Evolutionary conservation across 2,888 invertebrate genomes (phyloP).

Genomic region (Brachyptera risi): DNA sequence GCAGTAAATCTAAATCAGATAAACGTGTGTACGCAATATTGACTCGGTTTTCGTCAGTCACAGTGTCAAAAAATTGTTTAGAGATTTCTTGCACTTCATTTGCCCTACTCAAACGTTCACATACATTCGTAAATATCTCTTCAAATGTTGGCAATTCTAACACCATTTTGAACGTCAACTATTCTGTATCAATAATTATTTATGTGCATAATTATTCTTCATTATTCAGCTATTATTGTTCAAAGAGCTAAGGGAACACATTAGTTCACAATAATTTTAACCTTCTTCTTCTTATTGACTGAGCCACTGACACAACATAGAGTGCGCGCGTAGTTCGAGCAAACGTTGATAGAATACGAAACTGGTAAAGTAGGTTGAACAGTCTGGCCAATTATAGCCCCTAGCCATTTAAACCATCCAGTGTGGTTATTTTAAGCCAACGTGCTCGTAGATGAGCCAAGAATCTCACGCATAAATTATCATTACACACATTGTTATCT

Average conservation of each 20-base stretch:
- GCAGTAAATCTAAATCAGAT: neutral
- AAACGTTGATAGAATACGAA: neutral
- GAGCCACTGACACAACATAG: too few relatives aligned
- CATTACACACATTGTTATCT: too few relatives aligned
- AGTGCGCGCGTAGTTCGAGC: too few relatives aligned
- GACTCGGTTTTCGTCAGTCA: neutral
- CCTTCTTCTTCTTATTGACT: too few relatives aligned
- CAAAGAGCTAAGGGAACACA: too few relatives aligned
- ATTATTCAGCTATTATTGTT: too few relatives aligned
- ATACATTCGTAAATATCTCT: neutral
- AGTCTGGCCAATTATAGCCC: neutral
- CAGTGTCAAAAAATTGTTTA: neutral
- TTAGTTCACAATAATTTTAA: too few relatives aligned
- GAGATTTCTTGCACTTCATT: conserved; percentile 9
- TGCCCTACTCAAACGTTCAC: neutral
- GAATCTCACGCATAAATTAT: too few relatives aligned
- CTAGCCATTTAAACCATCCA: neutral
- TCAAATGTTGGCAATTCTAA: conserved; percentile 1
- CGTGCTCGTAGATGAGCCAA: neutral
- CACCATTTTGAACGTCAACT: neutral
- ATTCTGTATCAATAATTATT: too few relatives aligned
- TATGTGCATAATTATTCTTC: too few relatives aligned
- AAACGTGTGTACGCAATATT: conserved; percentile 1
- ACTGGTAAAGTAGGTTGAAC: conserved; percentile 3
- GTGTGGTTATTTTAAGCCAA: neutral